Evolutionary conservation across 2,888 invertebrate genomes (phyloP).

Genomic region (Brenthis ino): DNA sequence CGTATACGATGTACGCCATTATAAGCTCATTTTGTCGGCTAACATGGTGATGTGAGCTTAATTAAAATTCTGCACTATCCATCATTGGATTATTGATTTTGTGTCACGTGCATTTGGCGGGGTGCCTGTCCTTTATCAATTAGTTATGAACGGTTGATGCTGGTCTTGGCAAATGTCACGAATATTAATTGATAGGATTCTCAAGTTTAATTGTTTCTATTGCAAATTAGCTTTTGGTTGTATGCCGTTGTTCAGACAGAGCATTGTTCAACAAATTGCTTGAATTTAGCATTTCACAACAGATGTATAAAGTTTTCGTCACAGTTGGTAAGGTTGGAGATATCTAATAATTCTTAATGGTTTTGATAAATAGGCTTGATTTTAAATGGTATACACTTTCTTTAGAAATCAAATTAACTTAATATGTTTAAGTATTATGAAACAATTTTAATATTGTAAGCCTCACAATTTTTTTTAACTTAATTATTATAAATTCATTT

Average conservation of each 20-base stretch:
- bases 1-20: slow-evolving; percentile 51
- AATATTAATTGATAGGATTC: slow-evolving; percentile 34
- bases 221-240: slow-evolving; percentile 1
- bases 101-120: slow-evolving; percentile 69
- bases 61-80: slow-evolving; percentile 77
- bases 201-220: slow-evolving; percentile 25
- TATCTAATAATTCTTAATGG: background rate
- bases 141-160: slow-evolving; percentile 55
- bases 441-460: too few relatives aligned
- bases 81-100: slow-evolving; percentile 78
- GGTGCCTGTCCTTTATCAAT: slow-evolving; percentile 67
- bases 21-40: slow-evolving; percentile 75
- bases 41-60: slow-evolving; percentile 75
- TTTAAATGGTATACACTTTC: too few relatives aligned
- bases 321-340: too few relatives aligned
- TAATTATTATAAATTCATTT: too few relatives aligned
- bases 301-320: too few relatives aligned
- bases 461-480: too few relatives aligned
- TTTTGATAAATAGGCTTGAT: too few relatives aligned
- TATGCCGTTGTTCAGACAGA: background rate
- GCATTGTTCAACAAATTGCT: background rate
- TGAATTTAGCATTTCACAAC: background rate
- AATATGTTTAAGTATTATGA: too few relatives aligned
- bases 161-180: slow-evolving; percentile 41
- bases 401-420: too few relatives aligned